Percentiles rank a stretch among this genome's conserved stretches.
Evolutionary conservation across 1,140 invertebrate genomes (phyloP).

Genomic region (Scylla paramamosain): DNA sequence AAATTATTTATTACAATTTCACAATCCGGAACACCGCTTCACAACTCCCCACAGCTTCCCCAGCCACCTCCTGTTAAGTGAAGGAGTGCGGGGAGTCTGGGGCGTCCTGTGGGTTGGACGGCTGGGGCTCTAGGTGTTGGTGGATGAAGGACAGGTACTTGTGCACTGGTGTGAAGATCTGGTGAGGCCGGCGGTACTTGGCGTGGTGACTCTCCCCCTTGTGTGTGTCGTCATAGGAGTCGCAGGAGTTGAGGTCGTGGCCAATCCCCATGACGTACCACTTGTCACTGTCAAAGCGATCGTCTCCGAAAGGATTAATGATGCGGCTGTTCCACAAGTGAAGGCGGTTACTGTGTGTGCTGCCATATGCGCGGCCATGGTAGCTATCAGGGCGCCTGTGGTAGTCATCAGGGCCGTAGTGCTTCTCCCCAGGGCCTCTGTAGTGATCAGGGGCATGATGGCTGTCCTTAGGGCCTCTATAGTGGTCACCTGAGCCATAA

Average conservation of each 20-base stretch:
- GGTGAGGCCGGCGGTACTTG: background rate
- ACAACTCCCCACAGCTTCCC: no score
- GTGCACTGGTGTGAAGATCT: conserved; percentile 61
- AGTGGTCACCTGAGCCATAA: background rate
- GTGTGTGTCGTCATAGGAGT: background rate
- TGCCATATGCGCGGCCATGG: background rate
- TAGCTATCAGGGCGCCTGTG: background rate
- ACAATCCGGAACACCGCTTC: no score
- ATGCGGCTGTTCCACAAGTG: conserved; percentile 44
- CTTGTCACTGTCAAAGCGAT: conserved; percentile 63
- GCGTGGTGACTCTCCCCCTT: background rate
- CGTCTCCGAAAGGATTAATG: conserved; percentile 52
- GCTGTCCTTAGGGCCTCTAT: no score
- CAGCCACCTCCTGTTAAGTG: no score
- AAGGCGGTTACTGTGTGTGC: background rate
- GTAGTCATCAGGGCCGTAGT: no score
- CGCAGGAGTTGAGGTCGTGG: conserved; percentile 31
- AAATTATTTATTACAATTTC: no score
- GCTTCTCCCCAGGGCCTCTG: no score
- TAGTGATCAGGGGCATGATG: background rate
- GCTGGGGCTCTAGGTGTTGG: conserved; percentile 35
- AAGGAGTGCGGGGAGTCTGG: no score
- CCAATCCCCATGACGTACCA: conserved; percentile 66
- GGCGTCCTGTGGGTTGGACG: background rate
- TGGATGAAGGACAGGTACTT: conserved; percentile 69